phyloP scores from a whole-genome alignment of 1,140 invertebrate genomes.

The Hesperophylax magnus region DNA sequence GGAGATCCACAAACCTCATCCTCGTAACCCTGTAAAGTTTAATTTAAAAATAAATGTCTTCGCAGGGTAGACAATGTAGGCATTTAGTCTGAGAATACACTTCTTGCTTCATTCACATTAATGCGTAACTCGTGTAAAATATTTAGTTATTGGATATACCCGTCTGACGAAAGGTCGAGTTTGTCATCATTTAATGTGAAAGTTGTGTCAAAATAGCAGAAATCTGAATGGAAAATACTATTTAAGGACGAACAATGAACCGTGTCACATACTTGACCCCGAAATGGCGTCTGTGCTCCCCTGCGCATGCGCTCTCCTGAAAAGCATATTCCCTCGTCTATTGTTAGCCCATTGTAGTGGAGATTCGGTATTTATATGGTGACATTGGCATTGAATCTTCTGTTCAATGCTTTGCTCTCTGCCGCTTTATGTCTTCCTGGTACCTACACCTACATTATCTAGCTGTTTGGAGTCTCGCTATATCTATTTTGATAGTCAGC shows the following conservation, averaged over 20 bases:
- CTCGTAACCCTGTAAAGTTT: no score
- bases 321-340: conserved; percentile 20
- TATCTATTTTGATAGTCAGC: conserved; percentile 34
- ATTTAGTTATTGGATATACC: no score
- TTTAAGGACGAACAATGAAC: conserved; percentile 29
- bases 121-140: no score
- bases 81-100: no score
- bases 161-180: no score
- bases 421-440: conserved; percentile 30
- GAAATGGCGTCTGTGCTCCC: conserved; percentile 10
- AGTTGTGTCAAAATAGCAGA: not conserved
- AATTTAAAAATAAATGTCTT: no score
- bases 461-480: not conserved
- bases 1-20: no score
- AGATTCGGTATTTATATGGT: conserved; percentile 41
- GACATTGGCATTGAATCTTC: conserved; percentile 45
- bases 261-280: conserved; percentile 39
- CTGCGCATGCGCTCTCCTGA: not conserved
- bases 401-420: conserved; percentile 40
- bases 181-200: not conserved
- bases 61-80: no score
- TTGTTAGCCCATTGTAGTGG: conserved; percentile 35
- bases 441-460: conserved; percentile 2
- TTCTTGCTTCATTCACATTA: no score
- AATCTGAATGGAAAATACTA: not conserved